A percentile compares a stretch with the other conserved stretches of the same genome.
Conservation (phyloP, 1,140 invertebrate species). For the Phymorhynchus buccinoides region DNA sequence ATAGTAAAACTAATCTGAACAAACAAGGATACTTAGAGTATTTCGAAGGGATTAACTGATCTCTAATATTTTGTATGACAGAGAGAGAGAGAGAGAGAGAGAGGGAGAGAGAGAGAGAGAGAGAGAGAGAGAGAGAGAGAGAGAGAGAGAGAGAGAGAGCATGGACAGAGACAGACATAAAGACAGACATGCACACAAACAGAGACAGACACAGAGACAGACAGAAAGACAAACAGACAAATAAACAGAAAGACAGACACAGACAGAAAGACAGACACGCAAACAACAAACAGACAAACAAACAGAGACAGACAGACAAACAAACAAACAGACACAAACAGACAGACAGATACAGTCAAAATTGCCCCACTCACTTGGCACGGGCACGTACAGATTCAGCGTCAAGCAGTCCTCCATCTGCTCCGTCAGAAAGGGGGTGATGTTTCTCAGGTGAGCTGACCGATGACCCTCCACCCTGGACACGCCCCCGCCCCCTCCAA, state of each 20-base stretch:
- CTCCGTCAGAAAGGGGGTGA: slow-evolving; percentile 88
- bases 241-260: slow-evolving; percentile 20
- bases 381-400: slow-evolving; percentile 95
- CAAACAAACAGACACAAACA: slow-evolving; percentile 13
- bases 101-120: slow-evolving; percentile 46
- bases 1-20: too few relatives aligned
- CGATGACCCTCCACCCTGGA: slow-evolving; percentile 87
- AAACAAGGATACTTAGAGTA: too few relatives aligned
- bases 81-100: slow-evolving; percentile 48
- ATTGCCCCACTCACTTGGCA: slow-evolving; percentile 83
- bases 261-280: background rate
- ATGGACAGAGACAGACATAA: slow-evolving; percentile 23
- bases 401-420: slow-evolving; percentile 98
- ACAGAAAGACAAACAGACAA: slow-evolving; percentile 5
- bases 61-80: too few relatives aligned
- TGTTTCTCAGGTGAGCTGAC: slow-evolving; percentile 87
- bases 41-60: too few relatives aligned
- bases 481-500: too few relatives aligned
- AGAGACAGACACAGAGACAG: background rate
- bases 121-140: slow-evolving; percentile 43
- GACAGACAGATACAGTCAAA: slow-evolving; percentile 11
- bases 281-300: slow-evolving; percentile 14
- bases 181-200: slow-evolving; percentile 24
- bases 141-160: slow-evolving; percentile 29
- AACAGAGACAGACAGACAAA: slow-evolving; percentile 15